Base-by-base conservation (phyloP, 2,113 vertebrate species). In the cattle (Bos taurus) region DNA sequence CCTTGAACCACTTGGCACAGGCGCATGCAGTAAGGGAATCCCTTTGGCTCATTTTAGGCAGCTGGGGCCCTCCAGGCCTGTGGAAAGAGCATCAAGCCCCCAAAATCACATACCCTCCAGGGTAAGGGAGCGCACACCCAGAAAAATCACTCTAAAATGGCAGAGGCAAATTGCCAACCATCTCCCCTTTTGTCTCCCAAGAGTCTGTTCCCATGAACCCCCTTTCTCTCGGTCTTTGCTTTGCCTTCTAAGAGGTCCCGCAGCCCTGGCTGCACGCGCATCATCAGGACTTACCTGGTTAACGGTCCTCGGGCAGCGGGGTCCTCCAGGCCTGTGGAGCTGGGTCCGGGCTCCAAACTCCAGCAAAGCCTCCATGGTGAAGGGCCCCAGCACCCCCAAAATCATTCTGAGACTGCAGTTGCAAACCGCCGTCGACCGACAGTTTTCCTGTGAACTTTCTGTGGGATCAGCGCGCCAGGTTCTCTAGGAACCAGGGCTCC, bases 401-500 rank as follows among this genome's bases (percentile, higher is more conserved):
- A 40, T 83, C n/a, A 56, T 56, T 54, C 80, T 25, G 52, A 83
- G 52, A 8, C 81, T 83, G 52, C 52, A 56, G n/a, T 0, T 26
- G n/a, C 33, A 50, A 52, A 52, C 48, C 4, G 16, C 46, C 0
- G 0, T 7, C 2, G 13, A n/a, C 2, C 0, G 4, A 83, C 81
- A 83, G 19, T 16, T 54, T 33, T 33, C 33, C 23, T 5, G 14
- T 25, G 13, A 5, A 83, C 52, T 36, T 83, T 7, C 21, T 26
- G n/a, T 14, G 2, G 50, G 13, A 9, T 16, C 33, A 36, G 52
- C 0, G 0, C 4, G 0, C 3, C 17, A 1, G 13, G 21, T 83
- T 40, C 52, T 36, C n/a, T 7, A 26, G 52, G n/a, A 56, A 83
- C 7, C 33, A 9, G 21, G 7, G 13, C 12, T 83, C 81, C 50